Conservation (phyloP, 1,140 invertebrate genomes). For the Saxidomus purpurata region DNA sequence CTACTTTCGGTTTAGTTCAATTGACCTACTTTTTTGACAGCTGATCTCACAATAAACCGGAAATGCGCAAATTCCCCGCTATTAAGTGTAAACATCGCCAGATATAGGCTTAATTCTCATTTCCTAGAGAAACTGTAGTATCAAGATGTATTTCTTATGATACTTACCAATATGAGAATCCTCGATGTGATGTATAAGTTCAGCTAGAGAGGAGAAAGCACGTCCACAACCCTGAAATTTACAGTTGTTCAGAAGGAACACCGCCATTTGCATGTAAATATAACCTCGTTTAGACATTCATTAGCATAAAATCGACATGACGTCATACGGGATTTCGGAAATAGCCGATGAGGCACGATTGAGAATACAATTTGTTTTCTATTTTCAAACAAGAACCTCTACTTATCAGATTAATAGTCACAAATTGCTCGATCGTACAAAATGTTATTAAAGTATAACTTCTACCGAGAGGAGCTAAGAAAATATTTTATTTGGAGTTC, state of each 20-base stretch:
- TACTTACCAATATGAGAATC: conserved; percentile 93
- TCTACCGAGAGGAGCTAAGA: no score
- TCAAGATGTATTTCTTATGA: background rate
- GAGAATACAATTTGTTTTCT: no score
- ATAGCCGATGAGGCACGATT: no score
- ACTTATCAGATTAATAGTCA: no score
- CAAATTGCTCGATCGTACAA: no score
- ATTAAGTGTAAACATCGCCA: conserved; percentile 60
- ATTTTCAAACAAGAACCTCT: no score
- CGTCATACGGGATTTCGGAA: background rate
- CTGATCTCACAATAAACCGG: conserved; percentile 59
- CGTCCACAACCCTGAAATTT: conserved; percentile 95
- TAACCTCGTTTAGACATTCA: conserved; percentile 62
- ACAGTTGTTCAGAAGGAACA: conserved; percentile 95
- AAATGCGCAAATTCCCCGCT: conserved; percentile 69
- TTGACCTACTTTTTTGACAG: conserved; percentile 59
- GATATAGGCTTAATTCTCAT: background rate
- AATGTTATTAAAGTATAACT: no score
- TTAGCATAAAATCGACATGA: conserved; percentile 56
- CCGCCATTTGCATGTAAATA: conserved; percentile 89
- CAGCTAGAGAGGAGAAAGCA: conserved; percentile 92
- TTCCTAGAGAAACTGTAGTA: background rate
- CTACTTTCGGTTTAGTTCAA: conserved; percentile 52
- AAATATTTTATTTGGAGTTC: no score
- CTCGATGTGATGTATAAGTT: conserved; percentile 95